Percentiles rank a stretch among this genome's conserved stretches.
Evolutionary conservation across 2,797 vertebrate genomes (phyloP).

Genomic region (Phrynocephalus vlangalii): DNA sequence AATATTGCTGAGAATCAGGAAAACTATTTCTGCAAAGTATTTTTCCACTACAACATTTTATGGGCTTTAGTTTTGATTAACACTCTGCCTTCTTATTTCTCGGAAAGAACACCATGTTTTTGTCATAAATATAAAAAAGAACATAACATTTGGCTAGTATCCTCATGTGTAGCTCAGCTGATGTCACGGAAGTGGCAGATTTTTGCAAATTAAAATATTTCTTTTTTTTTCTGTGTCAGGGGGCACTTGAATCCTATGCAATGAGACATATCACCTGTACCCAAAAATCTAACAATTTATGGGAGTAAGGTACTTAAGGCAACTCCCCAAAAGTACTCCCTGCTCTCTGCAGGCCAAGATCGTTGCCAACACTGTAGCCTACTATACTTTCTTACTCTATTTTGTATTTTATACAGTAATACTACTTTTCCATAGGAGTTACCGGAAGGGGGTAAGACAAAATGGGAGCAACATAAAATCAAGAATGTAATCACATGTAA

Average conservation of each 20-base stretch:
- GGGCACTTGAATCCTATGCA: too few species aligned
- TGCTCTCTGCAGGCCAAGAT: background rate
- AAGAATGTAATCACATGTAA: background rate
- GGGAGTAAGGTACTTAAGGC: too few species aligned
- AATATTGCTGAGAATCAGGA: background rate
- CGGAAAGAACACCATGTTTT: background rate
- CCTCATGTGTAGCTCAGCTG: too few species aligned
- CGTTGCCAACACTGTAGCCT: background rate
- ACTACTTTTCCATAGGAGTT: background rate
- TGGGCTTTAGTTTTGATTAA: background rate
- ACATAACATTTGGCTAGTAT: too few species aligned
- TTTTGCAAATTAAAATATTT: too few species aligned
- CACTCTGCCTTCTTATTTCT: too few species aligned
- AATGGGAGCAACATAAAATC: background rate
- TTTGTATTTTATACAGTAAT: background rate
- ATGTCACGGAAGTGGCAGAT: too few species aligned
- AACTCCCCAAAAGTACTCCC: background rate
- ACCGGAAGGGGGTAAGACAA: background rate
- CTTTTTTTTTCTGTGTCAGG: too few species aligned
- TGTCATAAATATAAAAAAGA: too few species aligned
- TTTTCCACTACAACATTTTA: background rate
- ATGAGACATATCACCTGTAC: too few species aligned
- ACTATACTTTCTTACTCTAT: background rate
- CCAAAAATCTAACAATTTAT: background rate
- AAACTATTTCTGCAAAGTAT: background rate